Conservation (phyloP, 2,888 invertebrate species). For the Deroplatys truncata region DNA sequence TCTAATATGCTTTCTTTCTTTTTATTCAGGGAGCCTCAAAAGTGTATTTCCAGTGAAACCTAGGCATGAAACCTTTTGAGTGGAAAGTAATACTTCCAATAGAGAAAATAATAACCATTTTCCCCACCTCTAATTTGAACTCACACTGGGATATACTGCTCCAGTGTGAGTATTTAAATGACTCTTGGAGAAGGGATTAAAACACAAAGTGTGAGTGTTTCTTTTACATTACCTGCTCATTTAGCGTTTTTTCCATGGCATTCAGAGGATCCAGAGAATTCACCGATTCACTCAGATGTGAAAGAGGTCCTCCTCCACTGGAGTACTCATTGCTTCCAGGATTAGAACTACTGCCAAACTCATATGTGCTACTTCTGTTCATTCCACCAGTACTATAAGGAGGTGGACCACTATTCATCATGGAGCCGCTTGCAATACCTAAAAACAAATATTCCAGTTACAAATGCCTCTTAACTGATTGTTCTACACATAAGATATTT, state of each 20-base stretch:
- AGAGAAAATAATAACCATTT: too few species aligned
- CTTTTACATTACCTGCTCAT: slow-evolving; percentile 66
- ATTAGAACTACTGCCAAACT: slow-evolving; percentile 34
- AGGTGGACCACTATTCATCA: slow-evolving; percentile 62
- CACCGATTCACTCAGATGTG: slow-evolving; percentile 80
- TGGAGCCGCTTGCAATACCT: slow-evolving; percentile 78
- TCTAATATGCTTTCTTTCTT: too few species aligned
- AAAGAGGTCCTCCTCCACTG: slow-evolving; percentile 68
- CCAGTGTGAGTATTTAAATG: too few species aligned
- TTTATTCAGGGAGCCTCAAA: too few species aligned
- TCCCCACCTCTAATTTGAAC: too few species aligned
- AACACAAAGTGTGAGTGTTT: neutral
- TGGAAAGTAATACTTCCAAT: too few species aligned
- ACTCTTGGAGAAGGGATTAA: too few species aligned
- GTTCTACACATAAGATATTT: neutral
- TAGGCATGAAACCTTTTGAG: too few species aligned
- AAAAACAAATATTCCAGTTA: slow-evolving; percentile 8
- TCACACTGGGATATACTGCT: too few species aligned
- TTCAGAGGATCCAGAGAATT: slow-evolving; percentile 87
- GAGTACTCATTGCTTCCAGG: slow-evolving; percentile 60
- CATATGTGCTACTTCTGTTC: slow-evolving; percentile 36
- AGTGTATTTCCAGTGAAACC: too few species aligned
- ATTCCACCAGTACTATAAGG: slow-evolving; percentile 42
- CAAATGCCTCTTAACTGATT: neutral
- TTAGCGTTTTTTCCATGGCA: slow-evolving; percentile 89